Base-by-base conservation (phyloP, 2,797 vertebrate species). In the Scolopax rusticola region DNA sequence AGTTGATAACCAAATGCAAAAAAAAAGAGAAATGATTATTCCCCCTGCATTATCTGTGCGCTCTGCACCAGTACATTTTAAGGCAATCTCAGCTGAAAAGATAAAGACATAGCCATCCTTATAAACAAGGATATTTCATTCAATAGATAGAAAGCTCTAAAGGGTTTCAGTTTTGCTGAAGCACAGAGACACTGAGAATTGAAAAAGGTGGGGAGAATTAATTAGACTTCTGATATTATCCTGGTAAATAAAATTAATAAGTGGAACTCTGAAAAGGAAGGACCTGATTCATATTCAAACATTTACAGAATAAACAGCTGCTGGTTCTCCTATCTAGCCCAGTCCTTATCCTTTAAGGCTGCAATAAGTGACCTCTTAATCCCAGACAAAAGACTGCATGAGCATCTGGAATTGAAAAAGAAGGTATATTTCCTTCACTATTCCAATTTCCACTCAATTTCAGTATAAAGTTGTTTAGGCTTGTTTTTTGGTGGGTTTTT, bases 251-350 rank as follows among this genome's bases (percentile, higher is more conserved):
- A 95, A 97, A 97, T 90, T 93, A 91, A 92, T 89, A 95, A 92
- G 84, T 2, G 5, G 91, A 87, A 84, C 94, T 82, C 67, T 75
- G 51, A 60, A 95, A 89, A 95, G 80, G 92, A 95, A 91, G 92
- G 92, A 76, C 78, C 71, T 84, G 89, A 94, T 97, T 95, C 93
- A 84, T 97, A 97, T 96, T 95, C 93, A 96, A 96, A 96, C 97
- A 96, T 96, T 97, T 97, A 96, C 89, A 90, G 95, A 97, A 96
- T 97, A 97, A 97, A 97, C 96, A 97, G 94, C 94, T 86, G 73
- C 77, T 63, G 69, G 89, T 87, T 76, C 73, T 91, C 60, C 86
- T 78, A 87, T 91, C 90, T 68, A 87, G 85, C 69, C 71, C 43
- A 71, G 64, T 67, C 89, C 65, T 96, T 96, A 93, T 93, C 93